A percentile compares a stretch with the other conserved stretches of the same genome.
Evolutionary conservation across 2,797 vertebrate species (phyloP).

Genomic region (Rousettus madagascariensis): DNA sequence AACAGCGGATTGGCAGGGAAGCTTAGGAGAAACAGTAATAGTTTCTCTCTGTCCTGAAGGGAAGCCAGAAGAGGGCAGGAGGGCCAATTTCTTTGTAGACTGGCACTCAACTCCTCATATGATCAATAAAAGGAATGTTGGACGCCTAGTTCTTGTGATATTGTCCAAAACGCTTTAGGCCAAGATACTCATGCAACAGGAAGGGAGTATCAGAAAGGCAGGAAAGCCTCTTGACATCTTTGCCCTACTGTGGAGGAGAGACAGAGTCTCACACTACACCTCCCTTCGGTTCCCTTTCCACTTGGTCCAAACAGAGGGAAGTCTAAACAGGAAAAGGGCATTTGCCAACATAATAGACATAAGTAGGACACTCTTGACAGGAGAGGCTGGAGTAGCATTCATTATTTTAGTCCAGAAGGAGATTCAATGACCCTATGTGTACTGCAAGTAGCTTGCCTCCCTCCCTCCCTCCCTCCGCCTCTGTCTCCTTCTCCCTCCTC

Average conservation of each 20-base stretch:
- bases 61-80: slow-evolving; percentile 26
- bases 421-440: neutral
- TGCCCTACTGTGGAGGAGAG: neutral
- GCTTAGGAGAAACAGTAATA: neutral
- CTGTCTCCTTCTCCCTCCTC: neutral
- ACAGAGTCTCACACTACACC: neutral
- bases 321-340: neutral
- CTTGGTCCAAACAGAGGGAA: neutral
- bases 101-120: slow-evolving; percentile 41
- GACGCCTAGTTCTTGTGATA: neutral
- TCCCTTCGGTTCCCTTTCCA: neutral
- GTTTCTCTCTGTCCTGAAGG: slow-evolving; percentile 35
- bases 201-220: neutral
- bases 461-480: neutral
- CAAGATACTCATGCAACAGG: neutral
- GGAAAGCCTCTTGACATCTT: neutral
- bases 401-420: neutral
- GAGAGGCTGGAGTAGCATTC: neutral
- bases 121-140: slow-evolving; percentile 60
- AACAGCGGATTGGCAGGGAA: slow-evolving; percentile 32
- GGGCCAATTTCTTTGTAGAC: slow-evolving; percentile 45
- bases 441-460: neutral
- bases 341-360: neutral
- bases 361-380: neutral
- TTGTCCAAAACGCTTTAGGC: slow-evolving; percentile 2